Evolutionary conservation across 1,140 invertebrate genomes (phyloP), one percentile per base, ranked within the genome.

Genomic region (Antheraea mylitta): DNA sequence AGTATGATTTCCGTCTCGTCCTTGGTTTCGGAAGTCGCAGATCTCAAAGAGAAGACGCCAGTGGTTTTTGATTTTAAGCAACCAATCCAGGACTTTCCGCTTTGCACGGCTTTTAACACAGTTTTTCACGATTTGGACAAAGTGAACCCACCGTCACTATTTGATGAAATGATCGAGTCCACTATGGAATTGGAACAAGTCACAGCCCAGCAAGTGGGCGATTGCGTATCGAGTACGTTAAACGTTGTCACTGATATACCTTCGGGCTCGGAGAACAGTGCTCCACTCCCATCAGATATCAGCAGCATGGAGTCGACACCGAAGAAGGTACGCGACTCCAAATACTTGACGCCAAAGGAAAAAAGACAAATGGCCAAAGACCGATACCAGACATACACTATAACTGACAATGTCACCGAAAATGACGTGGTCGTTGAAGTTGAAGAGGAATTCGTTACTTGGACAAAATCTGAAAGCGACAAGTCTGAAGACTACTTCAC

Each of bases 1-100:
- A 96, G 95, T 75, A 97, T 97, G 94, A 89, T 97, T 9, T 98
- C 97, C 67, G 95, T 98, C 0, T 96, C 96, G 0, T 97, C 96
- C 78, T 96, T 98, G 42, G 95, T 95, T 13, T 97, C 95, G 0
- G 96, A 97, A 89, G 93, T 96, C 7, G 95, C 94, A 0, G 96
- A 97, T 71, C 61, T 74, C 0, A 82, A 73, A 66, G 87, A 88
- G 0, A 86, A 90, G 48, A 86, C 86, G 7, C 86, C 91, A 2
- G 82, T 92, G 7, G 72, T 93, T 11, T 94, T 94, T 70, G 92
- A 93, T 70, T 90, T 93, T 45, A 93, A 93, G 74, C 92, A 93
- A 73, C 92, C 92, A 0, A 77, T 92, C 10, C 89, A 89, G 67
- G 87, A 90, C 69, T 89, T 92, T 63, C 90, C 91, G 7, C 75